Evolutionary conservation across 1,140 invertebrate genomes (phyloP).

Genomic region (Platorchestia sp.): DNA sequence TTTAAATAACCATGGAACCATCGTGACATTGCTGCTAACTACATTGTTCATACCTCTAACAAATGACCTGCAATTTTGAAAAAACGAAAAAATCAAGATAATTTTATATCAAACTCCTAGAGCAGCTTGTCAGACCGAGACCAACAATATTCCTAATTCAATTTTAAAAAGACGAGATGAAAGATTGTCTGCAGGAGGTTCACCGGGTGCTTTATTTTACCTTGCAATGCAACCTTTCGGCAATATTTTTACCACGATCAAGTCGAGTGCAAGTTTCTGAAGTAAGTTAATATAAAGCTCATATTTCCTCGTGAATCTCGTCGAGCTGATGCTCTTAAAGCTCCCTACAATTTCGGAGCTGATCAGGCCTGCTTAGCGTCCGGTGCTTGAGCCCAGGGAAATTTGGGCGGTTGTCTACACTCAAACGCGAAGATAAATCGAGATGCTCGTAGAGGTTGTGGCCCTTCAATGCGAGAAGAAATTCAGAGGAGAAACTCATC

Average conservation of each 20-base stretch:
- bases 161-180: not conserved
- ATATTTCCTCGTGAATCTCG: not conserved
- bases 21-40: too few species aligned
- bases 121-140: not conserved
- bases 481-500: not conserved
- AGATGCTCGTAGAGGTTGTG: not conserved
- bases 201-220: not conserved
- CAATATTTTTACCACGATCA: not conserved
- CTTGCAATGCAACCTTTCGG: not conserved
- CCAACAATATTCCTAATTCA: not conserved
- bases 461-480: not conserved
- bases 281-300: not conserved
- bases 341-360: not conserved
- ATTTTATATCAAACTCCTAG: not conserved
- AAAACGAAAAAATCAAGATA: too few species aligned
- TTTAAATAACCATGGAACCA: too few species aligned
- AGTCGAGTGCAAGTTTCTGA: not conserved
- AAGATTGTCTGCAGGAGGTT: not conserved
- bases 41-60: too few species aligned
- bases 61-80: too few species aligned
- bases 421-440: not conserved
- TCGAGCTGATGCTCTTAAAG: not conserved
- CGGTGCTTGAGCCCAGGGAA: conserved; percentile 1
- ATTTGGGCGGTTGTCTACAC: not conserved
- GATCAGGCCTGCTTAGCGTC: not conserved